Base-by-base conservation (phyloP, 2,888 invertebrate genomes). In the Busseola fusca region DNA sequence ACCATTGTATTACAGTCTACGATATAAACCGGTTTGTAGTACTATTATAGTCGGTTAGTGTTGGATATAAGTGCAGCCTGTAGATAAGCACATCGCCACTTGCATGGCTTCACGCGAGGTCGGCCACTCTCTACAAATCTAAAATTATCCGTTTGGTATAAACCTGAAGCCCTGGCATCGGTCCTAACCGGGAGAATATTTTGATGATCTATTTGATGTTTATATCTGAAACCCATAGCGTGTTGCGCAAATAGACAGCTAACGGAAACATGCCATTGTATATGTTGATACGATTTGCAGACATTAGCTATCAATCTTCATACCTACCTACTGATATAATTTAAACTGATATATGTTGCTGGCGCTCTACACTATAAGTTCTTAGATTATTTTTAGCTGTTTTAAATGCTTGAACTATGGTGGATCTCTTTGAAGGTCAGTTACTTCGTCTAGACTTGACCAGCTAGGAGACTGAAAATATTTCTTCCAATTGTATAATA, bases 51-150 rank as follows among this genome's bases (percentile, higher is more conserved):
- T 81, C 34, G 72, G 78, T 82, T 86, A 86, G 86, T 86, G 85
- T 84, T 84, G 87, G 85, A 87, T 88, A 86, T 80, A 85, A 86
- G 74, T 87, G 87, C 87, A 87, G 85, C 84, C 82, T 83, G 82
- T 87, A 67, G 75, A 80, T 84, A 86, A 87, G 82, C 84, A 88
- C 87, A 87, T 87, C 86, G 80, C 80, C 79, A 80, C 78, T 88
- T 88, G 85, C 89, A 81, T 81, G 93, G 93, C 92, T 93, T 93
- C 93, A 37, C 66, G 72, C 91, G 90, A 91, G 91, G 92, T 83
- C 91, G 78, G 78, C 80, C 57, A 75, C 75, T 85, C 86, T 87
- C 83, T 78, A 69, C 82, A 70, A 80, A 87, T 88, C 88, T 92
- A 91, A 91, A 91, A 87, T 91, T 89, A 91, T 84, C 82, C 77